Evolutionary conservation across 2,113 vertebrate species (phyloP).

Genomic region (Bungarus multicinctus): DNA sequence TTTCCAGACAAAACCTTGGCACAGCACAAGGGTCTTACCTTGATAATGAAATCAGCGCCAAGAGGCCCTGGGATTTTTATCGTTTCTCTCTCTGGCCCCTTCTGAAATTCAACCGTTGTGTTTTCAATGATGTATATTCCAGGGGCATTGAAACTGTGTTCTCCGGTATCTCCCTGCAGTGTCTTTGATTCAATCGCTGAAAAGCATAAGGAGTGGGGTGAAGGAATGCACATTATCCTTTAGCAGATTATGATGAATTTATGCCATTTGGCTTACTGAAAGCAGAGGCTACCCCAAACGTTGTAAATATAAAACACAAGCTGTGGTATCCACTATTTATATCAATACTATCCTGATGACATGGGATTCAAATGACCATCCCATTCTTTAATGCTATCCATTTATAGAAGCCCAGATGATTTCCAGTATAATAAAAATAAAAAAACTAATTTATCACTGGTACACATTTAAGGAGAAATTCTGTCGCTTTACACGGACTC

Average conservation of each 20-base stretch:
- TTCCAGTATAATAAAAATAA: slow-evolving; percentile 31
- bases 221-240: neutral
- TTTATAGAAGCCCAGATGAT: neutral
- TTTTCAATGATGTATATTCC: slow-evolving; percentile 82
- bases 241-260: neutral
- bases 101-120: slow-evolving; percentile 86
- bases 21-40: slow-evolving; percentile 69
- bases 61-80: slow-evolving; percentile 83
- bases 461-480: slow-evolving; percentile 26
- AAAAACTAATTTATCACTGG: slow-evolving; percentile 29
- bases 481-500: neutral
- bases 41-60: slow-evolving; percentile 85
- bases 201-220: slow-evolving; percentile 57
- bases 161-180: slow-evolving; percentile 77
- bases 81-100: slow-evolving; percentile 77
- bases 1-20: neutral
- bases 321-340: neutral
- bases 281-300: neutral
- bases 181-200: slow-evolving; percentile 87
- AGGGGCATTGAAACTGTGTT: slow-evolving; percentile 73
- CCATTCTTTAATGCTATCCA: slow-evolving; percentile 22
- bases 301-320: neutral
- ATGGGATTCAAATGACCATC: neutral
- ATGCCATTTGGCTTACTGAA: neutral
- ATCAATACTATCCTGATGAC: neutral